Conservation (phyloP, 2,113 vertebrate genomes). For the Cyanoramphus novaezelandiae region DNA sequence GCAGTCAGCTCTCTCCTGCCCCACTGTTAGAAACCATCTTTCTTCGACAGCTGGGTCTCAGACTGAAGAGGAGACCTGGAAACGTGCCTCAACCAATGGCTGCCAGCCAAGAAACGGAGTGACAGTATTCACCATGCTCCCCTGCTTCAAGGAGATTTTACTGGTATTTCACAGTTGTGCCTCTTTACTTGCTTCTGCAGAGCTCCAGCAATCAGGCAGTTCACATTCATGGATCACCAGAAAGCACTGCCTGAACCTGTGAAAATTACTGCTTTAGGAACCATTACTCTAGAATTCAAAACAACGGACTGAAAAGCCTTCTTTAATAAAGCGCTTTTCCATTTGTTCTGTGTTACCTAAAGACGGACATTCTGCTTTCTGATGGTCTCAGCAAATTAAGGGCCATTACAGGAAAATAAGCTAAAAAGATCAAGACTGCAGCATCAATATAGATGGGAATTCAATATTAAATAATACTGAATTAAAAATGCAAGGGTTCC, state of each 20-base stretch:
- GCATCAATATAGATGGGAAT: neutral
- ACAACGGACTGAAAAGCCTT: neutral
- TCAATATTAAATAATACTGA: neutral
- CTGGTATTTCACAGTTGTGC: neutral
- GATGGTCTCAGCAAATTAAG: neutral
- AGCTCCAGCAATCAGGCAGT: neutral
- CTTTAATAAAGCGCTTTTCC: neutral
- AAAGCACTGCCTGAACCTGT: neutral
- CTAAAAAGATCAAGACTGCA: neutral
- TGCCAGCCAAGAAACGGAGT: neutral
- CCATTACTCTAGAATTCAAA: neutral
- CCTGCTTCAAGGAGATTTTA: neutral
- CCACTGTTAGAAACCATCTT: neutral
- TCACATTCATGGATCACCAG: neutral
- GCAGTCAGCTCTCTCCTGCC: neutral
- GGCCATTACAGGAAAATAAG: neutral
- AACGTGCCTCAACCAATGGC: neutral
- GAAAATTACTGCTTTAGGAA: neutral
- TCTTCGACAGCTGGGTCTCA: neutral
- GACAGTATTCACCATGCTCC: neutral
- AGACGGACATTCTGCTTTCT: neutral
- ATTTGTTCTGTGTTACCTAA: constrained; percentile 62
- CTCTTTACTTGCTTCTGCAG: neutral
- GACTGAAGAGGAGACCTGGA: neutral
- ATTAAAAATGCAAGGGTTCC: neutral